Conservation (phyloP, 2,113 vertebrate species). For the Percopsis transmontana region DNA sequence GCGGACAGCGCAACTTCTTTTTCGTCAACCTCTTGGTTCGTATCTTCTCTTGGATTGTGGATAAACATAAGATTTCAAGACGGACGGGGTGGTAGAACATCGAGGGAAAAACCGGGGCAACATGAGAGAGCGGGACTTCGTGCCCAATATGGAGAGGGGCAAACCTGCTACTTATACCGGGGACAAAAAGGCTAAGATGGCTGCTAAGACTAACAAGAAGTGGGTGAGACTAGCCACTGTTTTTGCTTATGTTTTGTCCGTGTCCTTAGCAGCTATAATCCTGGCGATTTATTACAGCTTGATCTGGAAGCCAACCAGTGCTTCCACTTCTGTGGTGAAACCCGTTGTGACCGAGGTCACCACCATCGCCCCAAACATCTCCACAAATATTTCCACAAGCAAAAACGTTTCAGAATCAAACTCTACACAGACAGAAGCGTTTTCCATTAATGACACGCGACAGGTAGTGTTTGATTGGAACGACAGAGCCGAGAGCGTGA, state of each 20-base stretch:
- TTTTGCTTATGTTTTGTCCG: conserved; percentile 95
- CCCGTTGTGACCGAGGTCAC: conserved; percentile 52
- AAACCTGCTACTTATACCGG: conserved; percentile 97
- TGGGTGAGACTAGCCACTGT: conserved; percentile 98
- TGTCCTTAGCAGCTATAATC: conserved; percentile 96
- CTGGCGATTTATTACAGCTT: conserved; percentile 97
- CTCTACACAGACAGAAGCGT: conserved; percentile 60
- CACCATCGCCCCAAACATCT: conserved; percentile 58
- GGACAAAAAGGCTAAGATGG: conserved; percentile 99
- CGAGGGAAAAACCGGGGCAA: conserved; percentile 89
- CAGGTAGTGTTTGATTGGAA: conserved; percentile 55
- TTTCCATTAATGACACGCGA: conserved; percentile 42
- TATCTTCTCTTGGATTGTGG: conserved; percentile 71
- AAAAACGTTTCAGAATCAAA: conserved; percentile 67
- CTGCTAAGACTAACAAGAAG: conserved; percentile 99
- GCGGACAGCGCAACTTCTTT: conserved; percentile 39
- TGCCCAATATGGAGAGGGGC: conserved; percentile 92
- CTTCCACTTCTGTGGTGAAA: conserved; percentile 59
- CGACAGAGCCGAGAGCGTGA: conserved; percentile 31
- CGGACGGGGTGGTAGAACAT: conserved; percentile 92
- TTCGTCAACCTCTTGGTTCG: conserved; percentile 31
- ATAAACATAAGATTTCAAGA: conserved; percentile 78
- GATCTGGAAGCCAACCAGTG: conserved; percentile 90
- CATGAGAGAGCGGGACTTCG: conserved; percentile 92
- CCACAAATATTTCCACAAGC: conserved; percentile 51